Conservation (phyloP, 2,888 invertebrate species). For the Machimus atricapillus region DNA sequence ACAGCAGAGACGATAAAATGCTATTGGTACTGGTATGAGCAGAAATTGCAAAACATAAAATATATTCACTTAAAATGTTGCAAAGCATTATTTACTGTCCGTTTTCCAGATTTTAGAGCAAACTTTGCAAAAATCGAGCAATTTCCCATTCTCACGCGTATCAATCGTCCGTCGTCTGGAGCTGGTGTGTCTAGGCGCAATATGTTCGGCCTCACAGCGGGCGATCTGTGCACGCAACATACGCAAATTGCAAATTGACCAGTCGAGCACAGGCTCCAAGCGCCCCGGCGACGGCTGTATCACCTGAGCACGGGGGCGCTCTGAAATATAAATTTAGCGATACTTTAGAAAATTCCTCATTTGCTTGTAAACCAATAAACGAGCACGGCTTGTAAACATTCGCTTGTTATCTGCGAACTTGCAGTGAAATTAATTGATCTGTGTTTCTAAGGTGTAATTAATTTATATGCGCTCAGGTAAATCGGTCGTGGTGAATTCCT, state of each 20-base stretch:
- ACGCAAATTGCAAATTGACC: background rate
- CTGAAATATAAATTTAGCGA: background rate
- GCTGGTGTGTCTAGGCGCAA: background rate
- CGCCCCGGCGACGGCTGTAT: background rate
- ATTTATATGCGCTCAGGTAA: background rate
- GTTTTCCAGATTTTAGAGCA: background rate
- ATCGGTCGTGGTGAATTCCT: background rate
- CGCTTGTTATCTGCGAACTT: background rate
- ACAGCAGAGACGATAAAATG: background rate
- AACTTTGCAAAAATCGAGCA: background rate
- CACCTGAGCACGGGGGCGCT: background rate
- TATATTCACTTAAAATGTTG: background rate
- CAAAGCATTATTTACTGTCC: background rate
- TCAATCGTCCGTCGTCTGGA: background rate
- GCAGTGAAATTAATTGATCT: constrained; percentile 4
- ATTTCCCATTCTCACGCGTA: constrained; percentile 8
- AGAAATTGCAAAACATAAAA: background rate
- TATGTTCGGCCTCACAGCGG: background rate
- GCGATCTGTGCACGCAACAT: background rate
- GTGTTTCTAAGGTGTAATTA: background rate
- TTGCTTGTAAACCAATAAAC: background rate
- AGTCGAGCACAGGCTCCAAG: background rate
- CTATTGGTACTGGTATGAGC: background rate
- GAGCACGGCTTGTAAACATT: background rate
- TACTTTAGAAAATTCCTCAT: background rate